A percentile compares a stretch with the other conserved stretches of the same genome.
Conservation (phyloP, 2,797 vertebrate genomes). For the Manis javanica region DNA sequence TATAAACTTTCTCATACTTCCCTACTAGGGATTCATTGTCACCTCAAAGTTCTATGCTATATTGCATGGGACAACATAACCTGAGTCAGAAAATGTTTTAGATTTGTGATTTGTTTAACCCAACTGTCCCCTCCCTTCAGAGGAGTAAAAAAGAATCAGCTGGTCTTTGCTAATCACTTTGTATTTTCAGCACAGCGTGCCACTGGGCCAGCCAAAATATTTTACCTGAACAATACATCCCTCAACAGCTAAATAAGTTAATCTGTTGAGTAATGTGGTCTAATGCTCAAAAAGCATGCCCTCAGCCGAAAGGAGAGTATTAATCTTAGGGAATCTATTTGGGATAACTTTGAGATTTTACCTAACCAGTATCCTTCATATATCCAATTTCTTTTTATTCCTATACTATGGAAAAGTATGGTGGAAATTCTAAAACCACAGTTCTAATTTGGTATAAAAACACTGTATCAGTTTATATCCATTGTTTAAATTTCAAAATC, state of each 20-base stretch:
- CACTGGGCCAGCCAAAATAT: constrained; percentile 41
- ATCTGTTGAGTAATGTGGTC: constrained; percentile 1
- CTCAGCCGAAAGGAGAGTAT: background rate
- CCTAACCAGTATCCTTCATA: background rate
- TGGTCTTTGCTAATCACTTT: background rate
- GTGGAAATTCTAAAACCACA: constrained; percentile 1
- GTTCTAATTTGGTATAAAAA: background rate
- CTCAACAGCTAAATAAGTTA: background rate
- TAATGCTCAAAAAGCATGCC: constrained; percentile 45
- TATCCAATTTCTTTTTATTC: background rate
- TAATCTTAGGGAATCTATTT: background rate
- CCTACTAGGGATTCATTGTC: background rate
- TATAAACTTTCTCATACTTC: background rate
- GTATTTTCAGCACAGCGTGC: background rate
- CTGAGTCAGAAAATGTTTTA: background rate
- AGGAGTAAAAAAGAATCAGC: background rate
- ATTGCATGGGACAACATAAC: background rate
- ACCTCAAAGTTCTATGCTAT: background rate
- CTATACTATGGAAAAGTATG: background rate
- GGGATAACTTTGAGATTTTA: background rate
- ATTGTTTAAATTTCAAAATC: background rate
- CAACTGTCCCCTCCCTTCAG: background rate
- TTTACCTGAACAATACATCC: constrained; percentile 33
- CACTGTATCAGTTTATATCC: background rate
- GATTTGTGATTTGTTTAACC: background rate